Percentiles rank a stretch among this genome's conserved stretches.
Conservation (phyloP, 2,797 vertebrate species). For the Morelia viridis region DNA sequence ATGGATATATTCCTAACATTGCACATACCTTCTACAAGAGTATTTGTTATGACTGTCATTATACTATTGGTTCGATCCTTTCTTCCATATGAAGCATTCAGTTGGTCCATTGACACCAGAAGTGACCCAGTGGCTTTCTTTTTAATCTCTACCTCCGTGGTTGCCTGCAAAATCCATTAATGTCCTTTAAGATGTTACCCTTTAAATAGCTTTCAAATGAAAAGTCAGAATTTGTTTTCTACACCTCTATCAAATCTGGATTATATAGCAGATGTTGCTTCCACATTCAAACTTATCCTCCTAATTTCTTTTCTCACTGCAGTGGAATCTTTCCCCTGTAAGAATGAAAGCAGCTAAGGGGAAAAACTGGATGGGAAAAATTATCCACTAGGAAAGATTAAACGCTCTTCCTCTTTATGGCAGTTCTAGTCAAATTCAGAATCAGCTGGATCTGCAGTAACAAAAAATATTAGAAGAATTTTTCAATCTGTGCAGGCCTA, state of each 20-base stretch:
- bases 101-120: slow-evolving; percentile 95
- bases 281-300: neutral
- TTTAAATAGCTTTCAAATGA: neutral
- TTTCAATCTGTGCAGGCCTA: neutral
- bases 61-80: slow-evolving; percentile 95
- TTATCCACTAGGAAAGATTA: neutral
- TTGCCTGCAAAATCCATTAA: slow-evolving; percentile 72
- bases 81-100: slow-evolving; percentile 91
- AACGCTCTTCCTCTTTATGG: neutral
- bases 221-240: neutral
- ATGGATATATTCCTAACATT: neutral
- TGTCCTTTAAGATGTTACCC: rapidly evolving
- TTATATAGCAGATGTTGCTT: neutral
- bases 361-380: neutral
- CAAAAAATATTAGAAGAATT: neutral
- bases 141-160: slow-evolving; percentile 91
- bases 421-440: neutral
- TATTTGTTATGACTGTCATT: slow-evolving; percentile 95
- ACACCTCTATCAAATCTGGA: neutral
- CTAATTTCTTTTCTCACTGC: neutral
- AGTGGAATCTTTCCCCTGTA: neutral
- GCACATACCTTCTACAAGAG: slow-evolving; percentile 89
- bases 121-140: slow-evolving; percentile 96
- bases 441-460: neutral
- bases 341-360: neutral